A percentile compares a stretch with the other conserved stretches of the same genome.
Conservation (phyloP, 2,888 invertebrate genomes). For the Pecten maximus region DNA sequence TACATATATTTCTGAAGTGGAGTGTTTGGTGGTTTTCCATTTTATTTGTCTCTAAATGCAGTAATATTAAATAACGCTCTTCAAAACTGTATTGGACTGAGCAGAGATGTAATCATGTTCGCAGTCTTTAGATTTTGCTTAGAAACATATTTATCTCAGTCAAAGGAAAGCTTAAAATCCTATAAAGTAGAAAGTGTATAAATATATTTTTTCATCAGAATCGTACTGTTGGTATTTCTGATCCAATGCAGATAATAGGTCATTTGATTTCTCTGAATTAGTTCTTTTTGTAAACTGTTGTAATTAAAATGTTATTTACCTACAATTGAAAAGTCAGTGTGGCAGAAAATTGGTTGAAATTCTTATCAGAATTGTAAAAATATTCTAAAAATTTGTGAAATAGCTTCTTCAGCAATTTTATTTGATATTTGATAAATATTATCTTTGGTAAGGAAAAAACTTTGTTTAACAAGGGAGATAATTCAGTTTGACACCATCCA, state of each 20-base stretch:
- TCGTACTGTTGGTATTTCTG: neutral
- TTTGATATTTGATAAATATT: neutral
- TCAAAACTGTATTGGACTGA: neutral
- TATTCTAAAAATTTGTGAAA: neutral
- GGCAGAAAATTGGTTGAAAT: neutral
- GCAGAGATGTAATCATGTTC: neutral
- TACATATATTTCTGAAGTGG: neutral
- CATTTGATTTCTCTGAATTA: neutral
- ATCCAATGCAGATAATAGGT: neutral
- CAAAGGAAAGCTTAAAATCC: neutral
- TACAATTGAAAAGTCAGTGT: neutral
- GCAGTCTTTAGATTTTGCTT: neutral
- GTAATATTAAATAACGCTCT: neutral
- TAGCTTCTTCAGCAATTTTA: slow-evolving; percentile 1
- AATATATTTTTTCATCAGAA: neutral
- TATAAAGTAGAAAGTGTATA: neutral
- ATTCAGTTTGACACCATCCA: neutral
- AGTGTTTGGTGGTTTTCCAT: neutral
- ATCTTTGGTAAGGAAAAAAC: neutral
- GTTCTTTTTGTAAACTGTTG: neutral
- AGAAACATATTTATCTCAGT: no score
- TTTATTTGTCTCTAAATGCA: neutral
- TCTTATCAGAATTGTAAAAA: neutral
- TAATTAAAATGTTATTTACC: neutral
- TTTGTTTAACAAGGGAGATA: neutral